Evolutionary conservation across 2,113 vertebrate genomes (phyloP).

Genomic region (Myotis yumanensis): DNA sequence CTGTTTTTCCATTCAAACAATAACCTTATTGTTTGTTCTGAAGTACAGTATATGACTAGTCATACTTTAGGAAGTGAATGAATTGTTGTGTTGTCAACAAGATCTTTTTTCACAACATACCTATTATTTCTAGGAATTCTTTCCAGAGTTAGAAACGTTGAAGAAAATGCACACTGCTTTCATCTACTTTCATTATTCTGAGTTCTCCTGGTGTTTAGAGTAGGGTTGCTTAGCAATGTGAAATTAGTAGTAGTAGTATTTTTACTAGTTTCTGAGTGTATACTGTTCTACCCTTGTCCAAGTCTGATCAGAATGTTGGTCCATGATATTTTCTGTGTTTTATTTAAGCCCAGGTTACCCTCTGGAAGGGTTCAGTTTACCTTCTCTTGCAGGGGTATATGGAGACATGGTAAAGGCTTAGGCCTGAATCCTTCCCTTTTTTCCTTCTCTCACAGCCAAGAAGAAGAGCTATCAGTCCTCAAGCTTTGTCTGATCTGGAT

Average conservation of each 20-base stretch:
- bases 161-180: conserved; percentile 71
- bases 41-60: conserved; percentile 81
- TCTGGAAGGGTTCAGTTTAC: neutral
- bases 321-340: neutral
- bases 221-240: neutral
- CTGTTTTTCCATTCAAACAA: conserved; percentile 84
- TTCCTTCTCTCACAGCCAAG: neutral
- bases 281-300: neutral
- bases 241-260: neutral
- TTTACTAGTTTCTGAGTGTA: neutral
- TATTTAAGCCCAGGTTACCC: neutral
- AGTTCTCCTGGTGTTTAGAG: neutral
- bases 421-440: neutral
- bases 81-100: conserved; percentile 87
- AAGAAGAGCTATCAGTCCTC: neutral
- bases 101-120: conserved; percentile 75
- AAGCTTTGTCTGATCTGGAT: neutral
- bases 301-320: conserved; percentile 1
- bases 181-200: conserved; percentile 24
- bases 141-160: conserved; percentile 73
- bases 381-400: neutral
- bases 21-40: conserved; percentile 83
- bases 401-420: neutral
- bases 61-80: conserved; percentile 84
- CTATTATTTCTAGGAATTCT: conserved; percentile 84